Evolutionary conservation across 1,140 invertebrate species (phyloP).

Genomic region (Drosophila nigrodunni): DNA sequence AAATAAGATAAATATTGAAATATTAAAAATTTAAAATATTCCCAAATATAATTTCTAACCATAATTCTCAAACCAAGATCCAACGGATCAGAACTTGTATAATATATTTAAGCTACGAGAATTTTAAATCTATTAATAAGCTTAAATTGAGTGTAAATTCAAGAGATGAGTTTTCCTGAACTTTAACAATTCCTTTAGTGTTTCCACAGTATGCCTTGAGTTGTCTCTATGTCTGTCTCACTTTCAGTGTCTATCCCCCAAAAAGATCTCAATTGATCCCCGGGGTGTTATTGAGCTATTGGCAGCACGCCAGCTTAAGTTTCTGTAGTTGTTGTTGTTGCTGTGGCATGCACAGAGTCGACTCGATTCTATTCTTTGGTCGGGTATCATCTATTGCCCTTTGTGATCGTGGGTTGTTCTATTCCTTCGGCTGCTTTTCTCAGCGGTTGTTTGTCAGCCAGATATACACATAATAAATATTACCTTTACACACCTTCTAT

Average conservation of each 20-base stretch:
- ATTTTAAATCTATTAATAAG: too few species aligned
- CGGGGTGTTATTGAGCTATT: constrained; percentile 80
- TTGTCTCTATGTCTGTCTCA: constrained; percentile 19
- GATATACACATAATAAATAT: constrained; percentile 75
- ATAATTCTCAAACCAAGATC: too few species aligned
- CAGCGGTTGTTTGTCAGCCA: constrained; percentile 62
- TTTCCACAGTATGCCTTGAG: constrained; percentile 10
- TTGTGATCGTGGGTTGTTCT: constrained; percentile 22
- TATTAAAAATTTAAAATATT: too few species aligned
- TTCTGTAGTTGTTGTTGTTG: constrained; percentile 14
- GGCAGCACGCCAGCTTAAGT: constrained; percentile 64
- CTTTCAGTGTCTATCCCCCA: constrained; percentile 61
- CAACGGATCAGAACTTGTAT: too few species aligned
- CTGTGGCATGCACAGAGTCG: neutral
- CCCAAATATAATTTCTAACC: too few species aligned
- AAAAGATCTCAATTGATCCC: constrained; percentile 79
- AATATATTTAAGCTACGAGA: too few species aligned
- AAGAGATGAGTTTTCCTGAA: too few species aligned
- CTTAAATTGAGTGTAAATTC: too few species aligned
- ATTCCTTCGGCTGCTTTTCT: constrained; percentile 33
- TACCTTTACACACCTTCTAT: constrained; percentile 68
- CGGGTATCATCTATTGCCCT: constrained; percentile 14
- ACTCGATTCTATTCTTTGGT: constrained; percentile 7
- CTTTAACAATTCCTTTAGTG: neutral
- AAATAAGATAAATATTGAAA: too few species aligned